Percentiles rank a stretch among this genome's conserved stretches.
phyloP scores from a whole-genome alignment of 2,888 invertebrate genomes.

The Epinotia demarniana region DNA sequence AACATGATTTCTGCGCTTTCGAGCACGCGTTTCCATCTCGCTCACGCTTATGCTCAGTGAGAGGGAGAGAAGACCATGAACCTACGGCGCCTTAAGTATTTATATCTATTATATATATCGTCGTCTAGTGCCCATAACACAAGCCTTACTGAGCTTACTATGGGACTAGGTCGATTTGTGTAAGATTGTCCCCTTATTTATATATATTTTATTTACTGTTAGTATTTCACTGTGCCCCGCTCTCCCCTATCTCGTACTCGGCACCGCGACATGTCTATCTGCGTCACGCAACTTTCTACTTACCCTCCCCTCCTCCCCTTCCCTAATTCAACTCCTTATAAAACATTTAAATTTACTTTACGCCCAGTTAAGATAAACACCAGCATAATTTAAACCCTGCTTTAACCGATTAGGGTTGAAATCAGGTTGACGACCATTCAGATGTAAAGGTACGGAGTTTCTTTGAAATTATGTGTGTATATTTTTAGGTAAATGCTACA shows the following conservation, averaged over 20 bases:
- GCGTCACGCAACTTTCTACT: slow-evolving; percentile 42
- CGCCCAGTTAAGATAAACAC: slow-evolving; percentile 38
- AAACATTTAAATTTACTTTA: slow-evolving; percentile 44
- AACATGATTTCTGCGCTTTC: too few relatives aligned
- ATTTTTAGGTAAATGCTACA: slow-evolving; percentile 12
- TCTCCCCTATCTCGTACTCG: slow-evolving; percentile 38
- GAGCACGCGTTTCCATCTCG: too few relatives aligned
- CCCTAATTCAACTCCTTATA: slow-evolving; percentile 42
- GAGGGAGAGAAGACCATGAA: too few relatives aligned
- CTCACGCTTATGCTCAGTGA: too few relatives aligned
- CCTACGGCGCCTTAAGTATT: too few relatives aligned
- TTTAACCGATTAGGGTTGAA: neutral
- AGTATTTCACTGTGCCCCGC: slow-evolving; percentile 5
- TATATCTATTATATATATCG: too few relatives aligned
- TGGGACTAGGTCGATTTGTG: too few relatives aligned
- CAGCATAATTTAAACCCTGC: slow-evolving; percentile 1
- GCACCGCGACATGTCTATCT: slow-evolving; percentile 42
- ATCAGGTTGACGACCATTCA: neutral
- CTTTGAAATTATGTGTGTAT: slow-evolving; percentile 15
- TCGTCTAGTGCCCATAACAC: too few relatives aligned
- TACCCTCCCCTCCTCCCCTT: neutral
- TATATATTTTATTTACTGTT: neutral
- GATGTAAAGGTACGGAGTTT: neutral
- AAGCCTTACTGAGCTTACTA: too few relatives aligned
- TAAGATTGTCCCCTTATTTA: too few relatives aligned